These are phyloP conservation scores for Menidia menidia DNA, from an alignment of 2,797 vertebrate genomes.

Conservation along the genomic window DNA sequence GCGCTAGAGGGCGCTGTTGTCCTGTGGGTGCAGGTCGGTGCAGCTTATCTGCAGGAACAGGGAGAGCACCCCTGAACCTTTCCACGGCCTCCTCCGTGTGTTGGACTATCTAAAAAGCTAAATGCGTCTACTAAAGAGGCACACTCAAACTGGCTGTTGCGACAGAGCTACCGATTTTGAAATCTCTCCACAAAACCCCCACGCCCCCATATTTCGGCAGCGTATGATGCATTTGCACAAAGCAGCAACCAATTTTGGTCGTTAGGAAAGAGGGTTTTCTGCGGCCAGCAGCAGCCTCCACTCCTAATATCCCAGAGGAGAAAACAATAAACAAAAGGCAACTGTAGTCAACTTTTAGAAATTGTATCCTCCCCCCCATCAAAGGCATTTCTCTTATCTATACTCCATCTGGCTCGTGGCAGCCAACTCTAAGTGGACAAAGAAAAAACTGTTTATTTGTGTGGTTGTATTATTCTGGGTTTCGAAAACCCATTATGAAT, in stretches of 20 bases:
- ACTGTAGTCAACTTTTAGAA: background rate
- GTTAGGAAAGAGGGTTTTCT: background rate
- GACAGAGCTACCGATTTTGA: background rate
- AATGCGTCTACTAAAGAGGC: background rate
- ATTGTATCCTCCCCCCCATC: background rate
- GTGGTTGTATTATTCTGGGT: background rate
- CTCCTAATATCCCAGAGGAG: background rate
- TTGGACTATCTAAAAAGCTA: constrained; percentile 2
- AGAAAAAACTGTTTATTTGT: background rate
- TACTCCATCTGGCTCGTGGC: background rate
- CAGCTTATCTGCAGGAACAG: constrained; percentile 12
- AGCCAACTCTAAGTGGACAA: background rate
- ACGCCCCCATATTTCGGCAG: background rate
- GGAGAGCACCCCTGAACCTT: constrained; percentile 15
- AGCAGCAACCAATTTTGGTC: background rate
- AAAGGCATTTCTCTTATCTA: background rate
- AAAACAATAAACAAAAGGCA: background rate
- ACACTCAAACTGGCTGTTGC: background rate
- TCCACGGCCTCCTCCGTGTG: background rate
- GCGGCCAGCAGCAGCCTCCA: background rate
- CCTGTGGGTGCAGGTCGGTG: constrained; percentile 49
- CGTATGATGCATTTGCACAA: constrained; percentile 7
- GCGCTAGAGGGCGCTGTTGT: constrained; percentile 84
- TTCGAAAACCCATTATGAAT: background rate
- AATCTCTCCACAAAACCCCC: background rate